A percentile compares a stretch with the other conserved stretches of the same genome.
Evolutionary conservation across 2,888 invertebrate genomes (phyloP).

Genomic region (Pristionchus exspectatus): DNA sequence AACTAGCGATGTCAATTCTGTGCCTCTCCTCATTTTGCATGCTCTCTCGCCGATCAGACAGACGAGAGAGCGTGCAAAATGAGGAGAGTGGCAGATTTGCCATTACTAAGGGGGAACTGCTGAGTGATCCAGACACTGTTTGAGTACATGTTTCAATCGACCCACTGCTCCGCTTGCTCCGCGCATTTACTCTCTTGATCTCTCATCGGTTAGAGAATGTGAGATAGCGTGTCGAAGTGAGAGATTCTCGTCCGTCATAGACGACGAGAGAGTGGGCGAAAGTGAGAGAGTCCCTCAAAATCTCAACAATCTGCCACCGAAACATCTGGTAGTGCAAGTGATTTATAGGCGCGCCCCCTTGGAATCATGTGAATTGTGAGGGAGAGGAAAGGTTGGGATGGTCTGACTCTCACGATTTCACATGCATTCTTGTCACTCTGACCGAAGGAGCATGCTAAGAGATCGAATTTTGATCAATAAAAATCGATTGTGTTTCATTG

Average conservation of each 20-base stretch:
- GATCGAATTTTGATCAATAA: no score
- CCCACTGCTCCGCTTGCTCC: background rate
- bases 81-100: background rate
- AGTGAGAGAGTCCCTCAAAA: no score
- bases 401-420: background rate
- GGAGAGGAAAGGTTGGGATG: background rate
- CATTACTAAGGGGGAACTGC: background rate
- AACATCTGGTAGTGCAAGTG: background rate
- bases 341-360: background rate
- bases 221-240: no score
- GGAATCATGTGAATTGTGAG: background rate
- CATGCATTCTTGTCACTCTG: background rate
- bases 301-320: background rate
- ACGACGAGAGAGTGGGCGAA: no score
- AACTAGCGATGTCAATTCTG: no score
- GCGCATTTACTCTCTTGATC: background rate
- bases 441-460: background rate
- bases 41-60: background rate
- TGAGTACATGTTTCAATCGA: conserved; percentile 26
- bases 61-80: background rate
- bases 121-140: background rate
- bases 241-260: no score
- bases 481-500: no score
- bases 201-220: background rate
- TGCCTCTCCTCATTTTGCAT: background rate